phyloP scores from a whole-genome alignment of 1,140 invertebrate genomes.

The Venustaconcha ellipsiformis region DNA sequence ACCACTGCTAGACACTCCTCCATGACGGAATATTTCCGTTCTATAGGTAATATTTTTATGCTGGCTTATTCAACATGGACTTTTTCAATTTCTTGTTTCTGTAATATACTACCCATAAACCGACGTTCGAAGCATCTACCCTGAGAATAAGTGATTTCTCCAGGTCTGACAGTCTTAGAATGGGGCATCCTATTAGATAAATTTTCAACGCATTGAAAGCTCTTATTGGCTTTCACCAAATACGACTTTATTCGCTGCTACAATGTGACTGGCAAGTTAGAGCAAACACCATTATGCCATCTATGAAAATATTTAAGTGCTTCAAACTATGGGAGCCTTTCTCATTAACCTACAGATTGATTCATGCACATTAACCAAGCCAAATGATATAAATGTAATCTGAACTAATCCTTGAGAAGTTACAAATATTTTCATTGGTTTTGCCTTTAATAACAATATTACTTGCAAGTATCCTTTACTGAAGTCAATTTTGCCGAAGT shows the following conservation, averaged over 20 bases:
- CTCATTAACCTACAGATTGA: conserved; percentile 55
- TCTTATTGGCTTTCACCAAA: too few species aligned
- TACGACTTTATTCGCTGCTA: neutral
- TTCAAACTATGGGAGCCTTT: conserved; percentile 8
- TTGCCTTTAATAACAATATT: conserved; percentile 40
- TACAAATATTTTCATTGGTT: conserved; percentile 38
- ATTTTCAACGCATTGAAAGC: too few species aligned
- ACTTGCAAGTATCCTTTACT: conserved; percentile 70
- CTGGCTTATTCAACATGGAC: too few species aligned
- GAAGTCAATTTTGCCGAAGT: conserved; percentile 64
- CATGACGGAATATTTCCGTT: too few species aligned
- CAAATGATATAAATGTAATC: conserved; percentile 43
- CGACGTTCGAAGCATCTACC: too few species aligned
- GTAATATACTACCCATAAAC: too few species aligned
- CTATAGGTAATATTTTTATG: too few species aligned
- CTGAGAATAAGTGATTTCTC: too few species aligned
- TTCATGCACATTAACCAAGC: conserved; percentile 44
- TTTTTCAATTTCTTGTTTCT: too few species aligned
- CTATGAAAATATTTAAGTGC: conserved; percentile 24
- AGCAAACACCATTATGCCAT: conserved; percentile 29
- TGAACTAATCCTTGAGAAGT: conserved; percentile 17
- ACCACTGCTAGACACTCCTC: too few species aligned
- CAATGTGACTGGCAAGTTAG: conserved; percentile 27
- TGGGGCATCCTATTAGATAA: too few species aligned
- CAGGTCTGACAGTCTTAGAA: too few species aligned